Percentiles rank a stretch among this genome's conserved stretches.
Conservation (phyloP, 2,888 invertebrate species). For the Acleris laterana region DNA sequence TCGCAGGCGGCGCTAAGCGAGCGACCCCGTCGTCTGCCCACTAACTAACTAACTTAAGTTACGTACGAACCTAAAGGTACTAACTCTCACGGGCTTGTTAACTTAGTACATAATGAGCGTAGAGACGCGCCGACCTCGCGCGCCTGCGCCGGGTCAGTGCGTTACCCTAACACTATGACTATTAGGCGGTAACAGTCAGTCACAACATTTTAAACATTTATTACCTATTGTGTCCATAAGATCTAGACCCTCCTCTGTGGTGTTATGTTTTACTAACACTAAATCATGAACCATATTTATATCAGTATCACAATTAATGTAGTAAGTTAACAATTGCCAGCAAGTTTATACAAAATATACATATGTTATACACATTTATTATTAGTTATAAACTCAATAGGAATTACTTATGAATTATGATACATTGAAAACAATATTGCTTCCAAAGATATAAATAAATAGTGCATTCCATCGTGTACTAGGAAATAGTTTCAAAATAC, state of each 20-base stretch:
- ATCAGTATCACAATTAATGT: constrained; percentile 49
- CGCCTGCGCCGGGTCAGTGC: no score
- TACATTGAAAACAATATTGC: constrained; percentile 75
- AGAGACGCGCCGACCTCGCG: no score
- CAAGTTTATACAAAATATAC: constrained; percentile 72
- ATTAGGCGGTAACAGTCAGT: neutral
- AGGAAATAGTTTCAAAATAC: constrained; percentile 31
- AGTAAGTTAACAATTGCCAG: constrained; percentile 76
- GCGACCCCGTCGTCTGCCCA: constrained; percentile 60
- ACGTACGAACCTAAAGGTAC: constrained; percentile 76
- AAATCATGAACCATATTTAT: constrained; percentile 2
- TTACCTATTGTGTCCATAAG: neutral
- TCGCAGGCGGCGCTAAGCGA: constrained; percentile 81
- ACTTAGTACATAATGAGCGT: constrained; percentile 51
- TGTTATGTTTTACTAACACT: constrained; percentile 2
- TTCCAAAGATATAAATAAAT: constrained; percentile 73
- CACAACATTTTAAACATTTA: constrained; percentile 2
- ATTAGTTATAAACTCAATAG: constrained; percentile 71
- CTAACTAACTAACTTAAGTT: constrained; percentile 73
- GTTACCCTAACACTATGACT: constrained; percentile 1
- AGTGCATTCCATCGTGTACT: constrained; percentile 59
- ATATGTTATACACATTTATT: constrained; percentile 79
- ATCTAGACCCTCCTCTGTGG: neutral
- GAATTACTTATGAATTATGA: no score
- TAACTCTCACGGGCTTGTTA: constrained; percentile 73